Percentiles rank a stretch among this genome's conserved stretches.
phyloP scores from a whole-genome alignment of 2,888 invertebrate genomes.

The Drosophila vallismaia region DNA sequence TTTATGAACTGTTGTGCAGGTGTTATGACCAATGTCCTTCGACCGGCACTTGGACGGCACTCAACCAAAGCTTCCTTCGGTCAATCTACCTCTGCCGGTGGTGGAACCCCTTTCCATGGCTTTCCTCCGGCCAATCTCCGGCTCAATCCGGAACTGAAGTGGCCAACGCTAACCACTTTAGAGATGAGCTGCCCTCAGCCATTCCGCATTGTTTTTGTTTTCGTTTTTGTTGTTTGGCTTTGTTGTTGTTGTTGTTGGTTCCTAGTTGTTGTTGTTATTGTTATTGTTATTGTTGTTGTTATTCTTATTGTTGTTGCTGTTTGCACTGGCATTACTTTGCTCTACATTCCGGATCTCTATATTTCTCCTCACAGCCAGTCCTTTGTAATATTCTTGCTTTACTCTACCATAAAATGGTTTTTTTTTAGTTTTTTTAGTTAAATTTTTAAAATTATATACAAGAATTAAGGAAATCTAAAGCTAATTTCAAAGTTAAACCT shows the following conservation, averaged over 20 bases:
- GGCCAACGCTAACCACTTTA: slow-evolving; percentile 60
- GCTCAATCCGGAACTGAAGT: slow-evolving; percentile 45
- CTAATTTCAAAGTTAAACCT: no score
- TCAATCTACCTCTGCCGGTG: no score
- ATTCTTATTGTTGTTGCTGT: slow-evolving; percentile 6
- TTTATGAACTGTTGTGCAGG: slow-evolving; percentile 41
- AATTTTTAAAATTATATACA: no score
- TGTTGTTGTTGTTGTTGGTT: slow-evolving; percentile 5
- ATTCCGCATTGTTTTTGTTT: slow-evolving; percentile 27
- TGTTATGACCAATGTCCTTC: slow-evolving; percentile 34
- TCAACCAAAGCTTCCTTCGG: not conserved
- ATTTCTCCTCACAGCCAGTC: not conserved
- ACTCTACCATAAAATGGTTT: not conserved
- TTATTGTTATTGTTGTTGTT: slow-evolving; percentile 9
- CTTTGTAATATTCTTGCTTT: slow-evolving; percentile 5
- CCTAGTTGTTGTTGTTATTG: slow-evolving; percentile 21
- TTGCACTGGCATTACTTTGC: slow-evolving; percentile 34
- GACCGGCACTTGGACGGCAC: not conserved
- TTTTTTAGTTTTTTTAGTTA: not conserved
- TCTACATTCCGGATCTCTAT: slow-evolving; percentile 23
- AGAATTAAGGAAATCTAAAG: no score
- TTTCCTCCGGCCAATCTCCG: slow-evolving; percentile 22
- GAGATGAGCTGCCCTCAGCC: slow-evolving; percentile 64
- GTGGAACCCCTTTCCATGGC: not conserved
- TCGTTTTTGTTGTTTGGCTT: not conserved